A percentile compares a stretch with the other conserved stretches of the same genome.
These are phyloP conservation scores for Ichneumoninae sp. DNA, from an alignment of 2,888 invertebrate species.

Conservation along the genomic window DNA sequence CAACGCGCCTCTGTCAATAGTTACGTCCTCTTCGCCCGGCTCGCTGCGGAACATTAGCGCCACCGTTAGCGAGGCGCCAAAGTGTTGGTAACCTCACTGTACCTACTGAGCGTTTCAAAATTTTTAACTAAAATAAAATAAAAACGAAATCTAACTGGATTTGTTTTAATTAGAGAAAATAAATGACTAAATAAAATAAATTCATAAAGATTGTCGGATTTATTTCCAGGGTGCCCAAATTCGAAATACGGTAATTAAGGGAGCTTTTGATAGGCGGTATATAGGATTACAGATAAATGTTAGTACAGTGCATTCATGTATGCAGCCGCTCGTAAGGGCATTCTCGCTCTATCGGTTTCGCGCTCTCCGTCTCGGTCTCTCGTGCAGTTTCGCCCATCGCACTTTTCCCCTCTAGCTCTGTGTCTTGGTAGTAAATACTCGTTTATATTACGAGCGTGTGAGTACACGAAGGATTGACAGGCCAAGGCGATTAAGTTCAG, in stretches of 20 bases:
- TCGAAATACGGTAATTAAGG: not conserved
- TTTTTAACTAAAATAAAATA: too few species aligned
- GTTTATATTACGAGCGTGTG: slow-evolving; percentile 62
- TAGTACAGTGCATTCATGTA: slow-evolving; percentile 16
- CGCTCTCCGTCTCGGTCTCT: slow-evolving; percentile 47
- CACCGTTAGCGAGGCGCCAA: slow-evolving; percentile 26
- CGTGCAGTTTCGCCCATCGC: slow-evolving; percentile 52
- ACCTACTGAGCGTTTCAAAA: slow-evolving; percentile 1
- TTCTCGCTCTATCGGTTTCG: slow-evolving; percentile 44
- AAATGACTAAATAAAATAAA: not conserved
- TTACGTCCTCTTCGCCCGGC: slow-evolving; percentile 60
- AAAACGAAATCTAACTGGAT: not conserved
- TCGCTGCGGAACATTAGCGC: slow-evolving; percentile 58
- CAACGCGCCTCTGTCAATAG: slow-evolving; percentile 50
- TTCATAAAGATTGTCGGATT: not conserved
- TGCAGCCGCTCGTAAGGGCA: slow-evolving; percentile 60
- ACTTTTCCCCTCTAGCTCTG: slow-evolving; percentile 60
- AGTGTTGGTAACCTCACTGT: not conserved
- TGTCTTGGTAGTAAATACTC: slow-evolving; percentile 67
- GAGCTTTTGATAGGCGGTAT: slow-evolving; percentile 28
- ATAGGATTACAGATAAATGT: slow-evolving; percentile 24
- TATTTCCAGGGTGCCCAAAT: not conserved
- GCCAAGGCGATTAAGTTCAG: slow-evolving; percentile 78
- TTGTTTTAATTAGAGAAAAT: not conserved
- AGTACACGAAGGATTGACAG: slow-evolving; percentile 74